Conservation (phyloP, 2,797 vertebrate species). For the Sebastes ruberrimus region DNA sequence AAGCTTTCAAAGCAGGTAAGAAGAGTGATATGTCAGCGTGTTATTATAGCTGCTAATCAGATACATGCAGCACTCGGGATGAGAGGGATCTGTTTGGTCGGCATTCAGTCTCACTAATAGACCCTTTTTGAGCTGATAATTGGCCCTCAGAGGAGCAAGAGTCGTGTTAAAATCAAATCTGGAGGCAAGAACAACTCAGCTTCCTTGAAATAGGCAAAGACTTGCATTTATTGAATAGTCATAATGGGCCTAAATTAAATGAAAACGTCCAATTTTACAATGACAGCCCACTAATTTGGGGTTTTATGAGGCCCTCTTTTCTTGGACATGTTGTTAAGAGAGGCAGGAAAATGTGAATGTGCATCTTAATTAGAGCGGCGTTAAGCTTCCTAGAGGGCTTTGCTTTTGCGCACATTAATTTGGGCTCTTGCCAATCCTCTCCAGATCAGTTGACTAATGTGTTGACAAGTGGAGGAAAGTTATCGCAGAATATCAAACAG, state of each 20-base stretch:
- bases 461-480: slow-evolving; percentile 72
- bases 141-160: background rate
- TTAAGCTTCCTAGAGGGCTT: slow-evolving; percentile 76
- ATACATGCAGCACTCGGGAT: background rate
- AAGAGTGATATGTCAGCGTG: slow-evolving; percentile 15
- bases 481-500: slow-evolving; percentile 69
- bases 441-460: slow-evolving; percentile 71
- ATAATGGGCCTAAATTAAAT: slow-evolving; percentile 4
- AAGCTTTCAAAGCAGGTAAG: slow-evolving; percentile 8
- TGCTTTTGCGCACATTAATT: slow-evolving; percentile 74
- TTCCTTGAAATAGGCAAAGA: background rate
- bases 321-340: slow-evolving; percentile 41
- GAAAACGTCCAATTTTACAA: slow-evolving; percentile 14
- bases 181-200: background rate
- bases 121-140: slow-evolving; percentile 13
- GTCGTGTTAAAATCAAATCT: background rate
- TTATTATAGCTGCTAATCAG: slow-evolving; percentile 21
- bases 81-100: background rate
- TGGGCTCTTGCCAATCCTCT: slow-evolving; percentile 75
- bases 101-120: slow-evolving; percentile 9
- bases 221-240: background rate
- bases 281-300: slow-evolving; percentile 34
- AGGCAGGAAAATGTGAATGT: slow-evolving; percentile 65
- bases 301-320: slow-evolving; percentile 30
- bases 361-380: slow-evolving; percentile 72